Evolutionary conservation across 1,140 invertebrate species (phyloP).

Genomic region (Drosophila simulans): DNA sequence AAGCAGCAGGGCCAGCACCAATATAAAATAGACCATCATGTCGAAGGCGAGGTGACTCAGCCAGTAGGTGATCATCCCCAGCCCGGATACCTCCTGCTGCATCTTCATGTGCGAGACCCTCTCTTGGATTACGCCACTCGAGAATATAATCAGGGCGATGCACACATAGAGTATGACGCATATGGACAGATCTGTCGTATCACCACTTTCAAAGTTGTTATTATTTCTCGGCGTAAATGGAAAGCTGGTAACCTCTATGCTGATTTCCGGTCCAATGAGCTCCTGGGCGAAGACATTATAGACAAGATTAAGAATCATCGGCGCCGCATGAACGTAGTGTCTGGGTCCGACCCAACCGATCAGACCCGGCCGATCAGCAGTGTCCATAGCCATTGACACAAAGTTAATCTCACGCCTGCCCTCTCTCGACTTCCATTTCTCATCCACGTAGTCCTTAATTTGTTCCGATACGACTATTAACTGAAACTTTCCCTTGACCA

Average conservation of each 20-base stretch:
- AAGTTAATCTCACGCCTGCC: constrained; percentile 1
- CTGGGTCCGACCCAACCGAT: constrained; percentile 87
- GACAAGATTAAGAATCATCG: constrained; percentile 86
- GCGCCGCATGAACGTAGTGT: constrained; percentile 87
- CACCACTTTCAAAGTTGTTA: accelerated
- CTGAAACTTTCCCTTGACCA: neutral
- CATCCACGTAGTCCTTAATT: neutral
- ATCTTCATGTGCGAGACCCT: constrained; percentile 8
- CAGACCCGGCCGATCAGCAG: constrained; percentile 49
- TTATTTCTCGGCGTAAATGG: neutral
- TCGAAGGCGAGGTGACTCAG: constrained; percentile 14
- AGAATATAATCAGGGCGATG: neutral
- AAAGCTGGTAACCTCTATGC: constrained; percentile 3
- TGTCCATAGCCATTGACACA: neutral
- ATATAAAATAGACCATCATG: constrained; percentile 1
- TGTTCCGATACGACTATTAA: neutral
- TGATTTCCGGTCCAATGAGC: neutral
- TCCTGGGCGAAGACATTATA: constrained; percentile 85
- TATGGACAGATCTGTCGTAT: too few species aligned
- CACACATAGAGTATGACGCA: neutral
- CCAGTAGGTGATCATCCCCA: constrained; percentile 29
- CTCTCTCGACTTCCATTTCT: neutral
- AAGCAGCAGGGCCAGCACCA: neutral
- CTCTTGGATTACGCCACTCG: neutral
- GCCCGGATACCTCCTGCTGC: constrained; percentile 24